phyloP scores from a whole-genome alignment of 2,113 vertebrate genomes.

The Phycodurus eques region DNA sequence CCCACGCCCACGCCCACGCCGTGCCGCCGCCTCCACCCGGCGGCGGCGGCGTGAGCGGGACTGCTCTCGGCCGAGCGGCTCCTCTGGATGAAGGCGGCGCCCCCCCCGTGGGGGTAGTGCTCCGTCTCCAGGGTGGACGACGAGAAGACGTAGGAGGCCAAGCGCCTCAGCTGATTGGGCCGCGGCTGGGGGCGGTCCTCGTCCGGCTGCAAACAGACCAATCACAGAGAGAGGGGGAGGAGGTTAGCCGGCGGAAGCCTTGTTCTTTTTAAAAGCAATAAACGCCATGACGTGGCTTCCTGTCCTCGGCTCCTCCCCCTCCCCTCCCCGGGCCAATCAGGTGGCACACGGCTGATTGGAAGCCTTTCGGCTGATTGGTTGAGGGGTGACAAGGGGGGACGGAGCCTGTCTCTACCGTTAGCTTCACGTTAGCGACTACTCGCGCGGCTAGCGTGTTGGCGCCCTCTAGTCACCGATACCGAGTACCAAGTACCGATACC shows the following conservation, averaged over 20 bases:
- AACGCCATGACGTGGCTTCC: conserved; percentile 34
- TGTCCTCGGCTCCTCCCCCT: conserved; percentile 37
- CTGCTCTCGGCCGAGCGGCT: conserved; percentile 99
- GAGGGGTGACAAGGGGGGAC: conserved; percentile 43
- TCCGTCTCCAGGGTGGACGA: conserved; percentile 98
- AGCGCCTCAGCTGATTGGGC: conserved; percentile 96
- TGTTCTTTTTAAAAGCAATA: not conserved
- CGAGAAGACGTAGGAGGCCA: conserved; percentile 99
- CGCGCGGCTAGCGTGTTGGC: too few species aligned
- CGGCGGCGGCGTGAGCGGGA: conserved; percentile 83
- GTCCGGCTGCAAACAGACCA: conserved; percentile 97
- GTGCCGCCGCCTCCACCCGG: conserved; percentile 54
- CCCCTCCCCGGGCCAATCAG: conserved; percentile 31
- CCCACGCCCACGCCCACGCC: conserved; percentile 43
- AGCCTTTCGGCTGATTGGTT: conserved; percentile 45
- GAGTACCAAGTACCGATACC: too few species aligned
- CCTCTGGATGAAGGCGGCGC: conserved; percentile 91
- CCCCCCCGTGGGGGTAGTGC: conserved; percentile 85
- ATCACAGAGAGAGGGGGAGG: conserved; percentile 88
- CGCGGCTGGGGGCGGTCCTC: conserved; percentile 90
- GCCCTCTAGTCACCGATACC: conserved; percentile 9
- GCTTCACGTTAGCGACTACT: conserved; percentile 12
- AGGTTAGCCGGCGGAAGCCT: conserved; percentile 72
- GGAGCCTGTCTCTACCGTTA: conserved; percentile 32
- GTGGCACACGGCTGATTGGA: conserved; percentile 44